Evolutionary conservation across 2,797 vertebrate species (phyloP), one percentile per base, ranked within the genome.

Genomic region (Melanotaenia boesemani): DNA sequence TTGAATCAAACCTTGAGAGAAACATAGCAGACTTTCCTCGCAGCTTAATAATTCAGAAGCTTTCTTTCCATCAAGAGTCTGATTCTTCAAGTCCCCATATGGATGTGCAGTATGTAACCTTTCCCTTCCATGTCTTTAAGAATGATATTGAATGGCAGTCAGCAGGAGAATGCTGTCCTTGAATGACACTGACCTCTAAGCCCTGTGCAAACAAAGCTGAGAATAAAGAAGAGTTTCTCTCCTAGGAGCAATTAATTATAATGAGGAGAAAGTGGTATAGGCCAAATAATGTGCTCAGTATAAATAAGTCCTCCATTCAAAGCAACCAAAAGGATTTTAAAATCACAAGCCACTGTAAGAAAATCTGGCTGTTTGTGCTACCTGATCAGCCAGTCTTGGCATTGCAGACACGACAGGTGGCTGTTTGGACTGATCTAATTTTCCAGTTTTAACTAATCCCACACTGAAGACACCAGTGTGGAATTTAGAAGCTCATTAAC

Each of bases 101-200:
- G 54, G 41, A 58, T 46, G 10, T 36, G 36, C 36, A 36, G 18
- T 57, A 39, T 58, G 52, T 48, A 61, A 30, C 22, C 55, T 15
- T 48, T n/a, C 59, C 36, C 44, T n/a, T 65, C 46, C 56, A 74
- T 62, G 48, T 69, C 77, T 63, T 77, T 67, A 57, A 24, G 18
- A 56, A 5, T 72, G 63, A 75, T 73, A 67, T 20, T 82, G 77
- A 80, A 69, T n/a, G 11, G 2, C 61, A 70, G 73, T 52, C 66
- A 81, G 63, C 50, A 52, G 26, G 50, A 67, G 22, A 41, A 22
- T 50, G 32, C 39, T 44, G 10, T 39, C 57, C 55, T 57, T 57
- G 68, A 70, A 70, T 57, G 61, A 30, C 50, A 63, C 32, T 65
- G 59, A 82, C 57, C 67, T 71, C 63, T 72, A 59, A 69, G 63